Percentiles rank a stretch among this genome's conserved stretches.
phyloP scores from a whole-genome alignment of 2,113 vertebrate genomes.

The Cyanoderma ruficeps region DNA sequence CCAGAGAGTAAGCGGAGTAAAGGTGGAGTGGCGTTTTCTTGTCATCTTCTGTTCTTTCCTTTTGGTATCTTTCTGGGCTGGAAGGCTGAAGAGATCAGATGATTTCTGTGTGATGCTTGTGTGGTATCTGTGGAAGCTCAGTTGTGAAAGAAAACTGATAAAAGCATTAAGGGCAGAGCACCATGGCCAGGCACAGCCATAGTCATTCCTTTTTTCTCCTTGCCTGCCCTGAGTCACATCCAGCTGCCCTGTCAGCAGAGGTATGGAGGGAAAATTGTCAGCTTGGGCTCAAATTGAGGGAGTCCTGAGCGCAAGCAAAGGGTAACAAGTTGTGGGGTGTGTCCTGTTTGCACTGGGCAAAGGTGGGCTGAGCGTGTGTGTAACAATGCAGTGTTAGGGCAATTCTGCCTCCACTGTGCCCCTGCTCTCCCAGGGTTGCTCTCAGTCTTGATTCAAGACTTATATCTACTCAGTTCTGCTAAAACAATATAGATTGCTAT shows the following conservation, averaged over 20 bases:
- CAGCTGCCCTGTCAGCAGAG: accelerated
- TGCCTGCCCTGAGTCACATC: accelerated
- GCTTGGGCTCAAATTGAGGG: not conserved
- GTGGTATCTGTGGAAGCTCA: not conserved
- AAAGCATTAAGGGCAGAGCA: not conserved
- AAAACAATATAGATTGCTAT: no score
- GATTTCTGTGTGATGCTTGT: not conserved
- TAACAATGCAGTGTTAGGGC: accelerated
- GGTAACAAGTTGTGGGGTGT: accelerated
- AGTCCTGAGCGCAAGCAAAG: not conserved
- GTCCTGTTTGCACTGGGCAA: not conserved
- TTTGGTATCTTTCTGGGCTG: not conserved
- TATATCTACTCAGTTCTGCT: not conserved
- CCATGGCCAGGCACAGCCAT: accelerated
- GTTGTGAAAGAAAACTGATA: not conserved
- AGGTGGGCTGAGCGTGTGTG: accelerated
- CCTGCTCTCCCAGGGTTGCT: not conserved
- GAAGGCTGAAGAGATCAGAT: not conserved
- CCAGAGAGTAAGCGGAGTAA: not conserved
- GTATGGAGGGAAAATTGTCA: accelerated
- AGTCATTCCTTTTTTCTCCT: not conserved
- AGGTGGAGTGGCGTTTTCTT: not conserved
- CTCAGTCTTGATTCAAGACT: not conserved
- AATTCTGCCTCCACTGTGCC: accelerated
- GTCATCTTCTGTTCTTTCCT: accelerated